Base-by-base conservation (phyloP, 2,888 invertebrate species). In the Megalurothrips usitatus region DNA sequence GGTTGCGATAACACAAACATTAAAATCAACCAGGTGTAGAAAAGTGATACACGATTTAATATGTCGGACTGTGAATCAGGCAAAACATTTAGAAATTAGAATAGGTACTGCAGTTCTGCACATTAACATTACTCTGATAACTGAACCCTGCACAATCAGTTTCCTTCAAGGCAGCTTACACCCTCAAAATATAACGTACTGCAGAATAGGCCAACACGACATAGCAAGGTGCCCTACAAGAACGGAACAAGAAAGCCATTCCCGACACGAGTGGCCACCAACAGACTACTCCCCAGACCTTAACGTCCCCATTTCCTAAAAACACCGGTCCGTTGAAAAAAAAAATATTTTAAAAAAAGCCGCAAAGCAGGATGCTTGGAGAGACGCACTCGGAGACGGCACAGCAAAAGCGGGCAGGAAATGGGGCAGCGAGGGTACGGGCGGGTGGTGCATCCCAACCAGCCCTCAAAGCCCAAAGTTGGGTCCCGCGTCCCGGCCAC, bases 401-500 rank as follows among this genome's bases (percentile, higher is more conserved):
- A 43, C 6, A 43, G 34, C 34, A 43, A 58, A 14, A 17, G 58
- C 19, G 19, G 58, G 19, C n/a, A 58, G 58, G 58, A 17, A 58
- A 58, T 58, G n/a, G 58, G 58, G 19, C 58, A 58, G 58, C 14
- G 58, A 58, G 58, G 58, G 19, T 19, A 58, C 1, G 58, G 14
- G 58, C 11, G 34, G 34, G 58, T 58, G 17, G 58, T 43, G 34
- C 58, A 8, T 58, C 58, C 58, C 58, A 17, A n/a, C 58, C 6
- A 58, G 58, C 14, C 17, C 17, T 58, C 8, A n/a, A 43, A 43
- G 34, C 34, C 34, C 34, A 43, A 2, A 43, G 34, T 43, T 43
- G 3, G 34, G 34, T 43, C 58, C 52, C 12, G 52, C 23, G 23
- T n/a, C 11, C 68, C 12, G 68, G 23, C 26, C 68, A 85, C 89